Evolutionary conservation across 2,888 invertebrate species (phyloP).

Genomic region (Mechanitis messenoides): DNA sequence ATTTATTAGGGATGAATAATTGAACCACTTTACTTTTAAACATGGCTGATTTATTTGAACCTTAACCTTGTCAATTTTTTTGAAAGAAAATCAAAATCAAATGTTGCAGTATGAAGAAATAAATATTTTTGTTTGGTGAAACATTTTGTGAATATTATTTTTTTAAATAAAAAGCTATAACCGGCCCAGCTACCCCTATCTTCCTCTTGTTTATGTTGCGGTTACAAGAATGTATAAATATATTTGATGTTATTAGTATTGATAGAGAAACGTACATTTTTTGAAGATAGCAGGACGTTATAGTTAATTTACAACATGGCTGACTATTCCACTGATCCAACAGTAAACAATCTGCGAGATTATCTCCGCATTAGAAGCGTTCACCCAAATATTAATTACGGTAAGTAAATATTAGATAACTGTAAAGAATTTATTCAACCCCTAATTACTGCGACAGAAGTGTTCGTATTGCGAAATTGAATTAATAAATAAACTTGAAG

Average conservation of each 20-base stretch:
- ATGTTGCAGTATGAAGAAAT: no score
- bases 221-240: conserved; percentile 11
- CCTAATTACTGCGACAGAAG: conserved; percentile 11
- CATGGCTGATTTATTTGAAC: no score
- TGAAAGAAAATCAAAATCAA: no score
- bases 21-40: no score
- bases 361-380: conserved; percentile 84
- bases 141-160: no score
- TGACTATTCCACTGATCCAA: conserved; percentile 50
- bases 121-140: no score
- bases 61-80: no score
- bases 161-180: no score
- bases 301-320: conserved; percentile 13
- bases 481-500: background rate
- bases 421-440: background rate
- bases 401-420: conserved; percentile 55
- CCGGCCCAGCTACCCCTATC: background rate
- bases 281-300: background rate
- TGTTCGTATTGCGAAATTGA: no score
- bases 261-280: background rate
- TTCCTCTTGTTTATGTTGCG: conserved; percentile 10
- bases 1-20: no score
- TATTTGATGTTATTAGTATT: no score
- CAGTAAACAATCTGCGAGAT: conserved; percentile 81
- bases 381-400: conserved; percentile 85